Evolutionary conservation across 2,113 vertebrate genomes (phyloP).

Genomic region (Ptilorrhoa leucosticta): DNA sequence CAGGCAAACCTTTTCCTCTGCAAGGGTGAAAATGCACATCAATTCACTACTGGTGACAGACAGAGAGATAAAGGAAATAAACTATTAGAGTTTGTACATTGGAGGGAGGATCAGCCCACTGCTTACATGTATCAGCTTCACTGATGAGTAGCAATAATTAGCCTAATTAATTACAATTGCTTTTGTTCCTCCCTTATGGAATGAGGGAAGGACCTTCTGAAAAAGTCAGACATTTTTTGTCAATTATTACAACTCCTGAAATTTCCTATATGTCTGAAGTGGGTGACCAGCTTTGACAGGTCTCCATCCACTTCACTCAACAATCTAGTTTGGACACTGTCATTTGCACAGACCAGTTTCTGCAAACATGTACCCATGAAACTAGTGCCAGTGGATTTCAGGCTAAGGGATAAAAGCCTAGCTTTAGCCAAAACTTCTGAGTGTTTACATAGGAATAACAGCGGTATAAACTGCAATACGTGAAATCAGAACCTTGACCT

Average conservation of each 20-base stretch:
- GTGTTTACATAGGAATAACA: not conserved
- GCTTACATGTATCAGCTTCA: not conserved
- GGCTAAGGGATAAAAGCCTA: not conserved
- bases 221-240: not conserved
- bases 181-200: not conserved
- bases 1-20: not conserved
- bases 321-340: fast-evolving
- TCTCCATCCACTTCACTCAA: not conserved
- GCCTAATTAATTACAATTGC: not conserved
- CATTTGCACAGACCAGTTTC: not conserved
- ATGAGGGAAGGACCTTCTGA: not conserved
- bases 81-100: not conserved
- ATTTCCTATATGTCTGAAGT: not conserved
- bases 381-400: not conserved
- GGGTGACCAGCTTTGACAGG: not conserved
- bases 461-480: not conserved
- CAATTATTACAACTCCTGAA: not conserved
- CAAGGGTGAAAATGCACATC: not conserved
- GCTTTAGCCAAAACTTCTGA: not conserved
- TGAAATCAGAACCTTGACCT: not conserved
- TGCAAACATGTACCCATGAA: not conserved
- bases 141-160: not conserved
- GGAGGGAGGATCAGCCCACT: not conserved
- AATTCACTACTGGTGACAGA: not conserved
- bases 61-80: not conserved